Conservation (phyloP, 30 jellyfish, hydroid and myxozoan genomes). For the Pelagia noctiluca region DNA sequence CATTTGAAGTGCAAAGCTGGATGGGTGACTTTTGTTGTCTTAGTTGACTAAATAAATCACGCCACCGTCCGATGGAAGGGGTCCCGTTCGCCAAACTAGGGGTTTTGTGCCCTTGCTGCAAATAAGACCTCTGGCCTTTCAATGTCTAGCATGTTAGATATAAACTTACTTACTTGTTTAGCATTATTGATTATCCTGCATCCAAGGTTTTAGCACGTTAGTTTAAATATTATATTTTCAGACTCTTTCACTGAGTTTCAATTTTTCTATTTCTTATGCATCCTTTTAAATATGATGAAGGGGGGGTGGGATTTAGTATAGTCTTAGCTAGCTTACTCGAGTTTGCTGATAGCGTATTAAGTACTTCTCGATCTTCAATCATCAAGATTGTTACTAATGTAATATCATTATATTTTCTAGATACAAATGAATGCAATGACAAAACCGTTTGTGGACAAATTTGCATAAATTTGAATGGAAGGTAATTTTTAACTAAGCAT, state of each 20-base stretch:
- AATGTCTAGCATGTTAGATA: no score
- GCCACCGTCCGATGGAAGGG: no score
- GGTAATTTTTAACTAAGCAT: no score
- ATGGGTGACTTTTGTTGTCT: not conserved
- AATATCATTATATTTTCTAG: not conserved
- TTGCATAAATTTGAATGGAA: conserved; percentile 16
- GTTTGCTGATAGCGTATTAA: not conserved
- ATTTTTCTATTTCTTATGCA: not conserved
- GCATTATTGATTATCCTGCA: no score
- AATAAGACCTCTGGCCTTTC: no score
- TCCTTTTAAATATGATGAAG: no score
- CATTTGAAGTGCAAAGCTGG: not conserved
- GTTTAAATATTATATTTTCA: not conserved
- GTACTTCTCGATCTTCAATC: not conserved
- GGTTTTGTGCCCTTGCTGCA: no score
- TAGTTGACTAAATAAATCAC: no score
- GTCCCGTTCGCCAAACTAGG: no score
- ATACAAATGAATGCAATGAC: conserved; percentile 20
- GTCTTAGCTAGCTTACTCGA: not conserved
- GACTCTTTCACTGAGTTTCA: not conserved
- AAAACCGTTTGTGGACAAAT: conserved; percentile 39
- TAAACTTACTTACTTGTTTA: no score
- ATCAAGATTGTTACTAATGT: not conserved
- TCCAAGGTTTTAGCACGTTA: no score
- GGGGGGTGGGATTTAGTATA: no score